Evolutionary conservation across 2,113 vertebrate genomes (phyloP), one percentile per base, ranked within the genome.

Genomic region (Paradoxurus hermaphroditus): DNA sequence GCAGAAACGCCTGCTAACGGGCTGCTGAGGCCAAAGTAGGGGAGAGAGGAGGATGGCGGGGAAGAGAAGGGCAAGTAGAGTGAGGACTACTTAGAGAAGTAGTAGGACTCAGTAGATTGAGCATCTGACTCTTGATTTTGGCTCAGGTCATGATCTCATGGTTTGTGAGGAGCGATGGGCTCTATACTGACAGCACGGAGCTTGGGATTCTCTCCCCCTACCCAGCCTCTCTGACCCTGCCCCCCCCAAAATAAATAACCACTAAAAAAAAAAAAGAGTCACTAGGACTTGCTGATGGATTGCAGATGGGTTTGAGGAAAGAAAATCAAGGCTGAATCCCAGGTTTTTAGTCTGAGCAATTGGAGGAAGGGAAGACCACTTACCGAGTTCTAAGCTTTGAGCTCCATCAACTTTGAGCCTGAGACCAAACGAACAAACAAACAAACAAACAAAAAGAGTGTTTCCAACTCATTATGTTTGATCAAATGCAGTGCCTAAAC

Each of bases 1-100:
- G 1, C 21, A 75, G 59, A 72, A 90, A 29, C 53, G 18, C 10
- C 34, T 7, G 11, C 23, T 34, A 15, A 41, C 6, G 44, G 27
- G n/a, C 13, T 4, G 0, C 44, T 41, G 0, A 9, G 27, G 53
- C 36, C 25, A 13, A 4, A 5, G 1, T 19, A 59, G 59, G 13
- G 0, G 15, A 1, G 14, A 53, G 15, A 16, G 15, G 51, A 53
- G 51, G 51, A 15, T 15, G 51, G 51, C 13, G 16, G 51, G 51
- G 15, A 51, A 51, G 51, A 51, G 51, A 51, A 51, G 46, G 53
- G 53, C 19, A 6, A 56, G 51, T 53, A 53, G 51, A 53, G 15
- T 53, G 15, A 53, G 51, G 51, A 53, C 51, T 53, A 53, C 15
- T 3, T 53, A 16, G 15, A 53, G 51, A 53, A 53, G 49, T 51